Evolutionary conservation across 2,797 vertebrate genomes (phyloP).

Genomic region (Eulemur rubriventer): DNA sequence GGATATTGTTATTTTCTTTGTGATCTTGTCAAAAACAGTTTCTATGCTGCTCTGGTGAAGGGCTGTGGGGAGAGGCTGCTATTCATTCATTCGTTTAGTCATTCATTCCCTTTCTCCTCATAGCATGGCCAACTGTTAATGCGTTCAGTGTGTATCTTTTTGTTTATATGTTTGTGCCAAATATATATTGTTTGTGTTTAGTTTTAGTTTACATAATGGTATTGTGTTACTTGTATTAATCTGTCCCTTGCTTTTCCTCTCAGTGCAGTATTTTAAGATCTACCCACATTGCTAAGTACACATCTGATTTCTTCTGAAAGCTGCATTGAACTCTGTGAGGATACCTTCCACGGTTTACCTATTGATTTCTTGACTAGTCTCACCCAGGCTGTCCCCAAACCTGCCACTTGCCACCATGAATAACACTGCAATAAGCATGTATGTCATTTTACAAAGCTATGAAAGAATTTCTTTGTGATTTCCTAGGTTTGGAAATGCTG

Average conservation of each 20-base stretch:
- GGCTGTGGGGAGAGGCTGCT: not conserved
- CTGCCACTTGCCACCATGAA: not conserved
- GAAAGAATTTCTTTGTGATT: not conserved
- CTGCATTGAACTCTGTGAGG: not conserved
- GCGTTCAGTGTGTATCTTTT: not conserved
- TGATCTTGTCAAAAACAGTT: not conserved
- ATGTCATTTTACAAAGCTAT: not conserved
- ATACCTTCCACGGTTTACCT: not conserved
- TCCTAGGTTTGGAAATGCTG: slow-evolving; percentile 18
- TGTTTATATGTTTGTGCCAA: not conserved
- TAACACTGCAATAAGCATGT: not conserved
- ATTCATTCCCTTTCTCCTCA: not conserved
- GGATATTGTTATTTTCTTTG: not conserved
- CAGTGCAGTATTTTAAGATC: not conserved
- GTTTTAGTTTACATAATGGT: not conserved
- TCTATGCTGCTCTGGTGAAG: not conserved
- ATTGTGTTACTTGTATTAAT: not conserved
- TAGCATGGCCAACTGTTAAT: not conserved
- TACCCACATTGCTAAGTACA: not conserved
- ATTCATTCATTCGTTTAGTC: not conserved
- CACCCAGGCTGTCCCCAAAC: not conserved
- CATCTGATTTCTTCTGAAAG: not conserved
- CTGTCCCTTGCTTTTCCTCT: not conserved
- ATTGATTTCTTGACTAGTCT: not conserved
- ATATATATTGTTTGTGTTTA: not conserved